Conservation (phyloP, 2,113 vertebrate genomes). For the Riparia riparia region DNA sequence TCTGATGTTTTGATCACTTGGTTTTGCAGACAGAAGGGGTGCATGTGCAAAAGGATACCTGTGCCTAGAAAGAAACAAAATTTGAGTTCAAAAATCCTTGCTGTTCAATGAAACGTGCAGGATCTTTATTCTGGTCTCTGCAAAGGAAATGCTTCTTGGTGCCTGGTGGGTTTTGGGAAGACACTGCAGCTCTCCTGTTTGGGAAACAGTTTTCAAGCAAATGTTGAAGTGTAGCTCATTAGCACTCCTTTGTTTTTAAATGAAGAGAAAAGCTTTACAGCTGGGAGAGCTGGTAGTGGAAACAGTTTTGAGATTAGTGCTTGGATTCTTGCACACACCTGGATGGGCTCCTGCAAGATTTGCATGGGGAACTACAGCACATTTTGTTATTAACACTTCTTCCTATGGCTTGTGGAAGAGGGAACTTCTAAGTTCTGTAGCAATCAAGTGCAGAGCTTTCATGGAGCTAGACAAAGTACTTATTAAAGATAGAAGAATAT, state of each 20-base stretch:
- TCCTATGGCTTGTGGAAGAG: neutral
- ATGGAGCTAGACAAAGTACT: neutral
- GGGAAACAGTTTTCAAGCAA: neutral
- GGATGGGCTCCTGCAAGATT: conserved; percentile 1
- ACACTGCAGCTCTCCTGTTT: neutral
- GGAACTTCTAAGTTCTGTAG: neutral
- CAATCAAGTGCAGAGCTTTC: neutral
- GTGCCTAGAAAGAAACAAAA: neutral
- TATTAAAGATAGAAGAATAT: conserved; percentile 8
- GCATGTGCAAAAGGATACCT: neutral
- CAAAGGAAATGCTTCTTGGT: neutral
- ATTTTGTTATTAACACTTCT: neutral
- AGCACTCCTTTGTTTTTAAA: neutral
- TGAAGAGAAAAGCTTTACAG: neutral
- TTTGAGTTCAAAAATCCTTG: neutral
- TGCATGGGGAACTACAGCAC: neutral
- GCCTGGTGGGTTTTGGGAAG: neutral
- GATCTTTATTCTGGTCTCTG: neutral
- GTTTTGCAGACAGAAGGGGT: neutral
- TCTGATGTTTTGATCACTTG: neutral
- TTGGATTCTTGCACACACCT: neutral
- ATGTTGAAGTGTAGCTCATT: neutral
- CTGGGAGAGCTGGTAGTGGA: neutral
- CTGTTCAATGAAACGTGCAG: neutral
- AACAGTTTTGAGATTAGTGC: neutral